A percentile compares a stretch with the other conserved stretches of the same genome.
Evolutionary conservation across 2,888 invertebrate genomes (phyloP).

Genomic region (Spilosoma lubricipeda): DNA sequence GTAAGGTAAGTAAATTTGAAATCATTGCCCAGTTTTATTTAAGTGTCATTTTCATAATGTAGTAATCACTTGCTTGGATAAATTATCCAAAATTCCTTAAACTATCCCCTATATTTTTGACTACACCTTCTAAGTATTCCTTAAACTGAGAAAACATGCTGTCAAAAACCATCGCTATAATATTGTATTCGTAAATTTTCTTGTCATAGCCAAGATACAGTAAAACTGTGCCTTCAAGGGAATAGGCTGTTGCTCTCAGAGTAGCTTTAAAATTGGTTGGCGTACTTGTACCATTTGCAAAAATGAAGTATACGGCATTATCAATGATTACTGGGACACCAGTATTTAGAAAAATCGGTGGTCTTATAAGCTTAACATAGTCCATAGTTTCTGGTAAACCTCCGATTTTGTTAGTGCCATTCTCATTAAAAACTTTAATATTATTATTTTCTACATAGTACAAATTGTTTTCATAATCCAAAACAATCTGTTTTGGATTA

Average conservation of each 20-base stretch:
- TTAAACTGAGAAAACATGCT: not conserved
- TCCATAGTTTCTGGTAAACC: not conserved
- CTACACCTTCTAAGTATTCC: not conserved
- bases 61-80: not conserved
- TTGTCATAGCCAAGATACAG: not conserved
- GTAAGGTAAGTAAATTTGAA: not conserved
- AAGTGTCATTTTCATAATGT: not conserved
- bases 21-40: not conserved
- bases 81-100: not conserved
- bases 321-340: not conserved
- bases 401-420: not conserved
- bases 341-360: not conserved
- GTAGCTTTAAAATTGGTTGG: not conserved
- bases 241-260: not conserved
- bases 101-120: not conserved
- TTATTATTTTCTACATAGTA: not conserved
- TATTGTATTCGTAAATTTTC: conserved; percentile 13
- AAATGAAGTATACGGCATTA: not conserved
- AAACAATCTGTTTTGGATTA: conserved; percentile 6
- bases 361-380: conserved; percentile 4
- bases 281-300: not conserved
- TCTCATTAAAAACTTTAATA: not conserved
- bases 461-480: conserved; percentile 13
- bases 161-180: not conserved
- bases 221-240: not conserved